These are phyloP conservation scores for Drosophila varians DNA, from an alignment of 1,140 invertebrate species.

Conservation along the genomic window DNA sequence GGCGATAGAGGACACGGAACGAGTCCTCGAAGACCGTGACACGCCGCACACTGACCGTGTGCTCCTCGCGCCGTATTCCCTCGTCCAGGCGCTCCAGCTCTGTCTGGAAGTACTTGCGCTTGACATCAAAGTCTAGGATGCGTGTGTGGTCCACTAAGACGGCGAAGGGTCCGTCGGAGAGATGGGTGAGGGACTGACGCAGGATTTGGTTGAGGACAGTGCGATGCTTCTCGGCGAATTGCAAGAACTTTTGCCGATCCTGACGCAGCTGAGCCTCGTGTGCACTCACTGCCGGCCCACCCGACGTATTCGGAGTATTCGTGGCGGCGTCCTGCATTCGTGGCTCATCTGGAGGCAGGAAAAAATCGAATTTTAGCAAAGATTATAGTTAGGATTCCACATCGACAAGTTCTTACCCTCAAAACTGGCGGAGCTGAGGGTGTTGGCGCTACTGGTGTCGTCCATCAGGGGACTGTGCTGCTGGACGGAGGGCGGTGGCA, in stretches of 20 bases:
- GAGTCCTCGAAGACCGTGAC: slow-evolving; percentile 96
- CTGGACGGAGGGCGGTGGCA: slow-evolving; percentile 1
- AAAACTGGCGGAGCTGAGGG: slow-evolving; percentile 30
- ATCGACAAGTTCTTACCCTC: slow-evolving; percentile 34
- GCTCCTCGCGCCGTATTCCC: slow-evolving; percentile 93
- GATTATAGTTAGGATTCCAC: no score
- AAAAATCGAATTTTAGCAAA: no score
- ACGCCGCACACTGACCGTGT: slow-evolving; percentile 94
- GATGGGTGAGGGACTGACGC: slow-evolving; percentile 92
- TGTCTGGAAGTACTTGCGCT: slow-evolving; percentile 94
- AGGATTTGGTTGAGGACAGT: slow-evolving; percentile 97
- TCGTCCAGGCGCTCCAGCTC: slow-evolving; percentile 93
- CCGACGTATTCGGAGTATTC: slow-evolving; percentile 9
- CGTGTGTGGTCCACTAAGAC: slow-evolving; percentile 95
- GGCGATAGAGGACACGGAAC: slow-evolving; percentile 93
- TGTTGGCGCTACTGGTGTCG: slow-evolving; percentile 47
- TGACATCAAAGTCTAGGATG: slow-evolving; percentile 96
- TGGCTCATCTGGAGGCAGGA: slow-evolving; percentile 47
- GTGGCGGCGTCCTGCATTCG: slow-evolving; percentile 53
- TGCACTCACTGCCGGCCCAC: slow-evolving; percentile 22
- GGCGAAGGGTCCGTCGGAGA: slow-evolving; percentile 95
- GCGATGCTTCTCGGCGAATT: slow-evolving; percentile 94
- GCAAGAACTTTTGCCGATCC: slow-evolving; percentile 91
- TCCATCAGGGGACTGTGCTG: slow-evolving; percentile 54
- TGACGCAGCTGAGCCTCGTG: slow-evolving; percentile 66